A percentile compares a stretch with the other conserved stretches of the same genome.
Conservation (phyloP, 2,113 vertebrate genomes). For the Esox niger region DNA sequence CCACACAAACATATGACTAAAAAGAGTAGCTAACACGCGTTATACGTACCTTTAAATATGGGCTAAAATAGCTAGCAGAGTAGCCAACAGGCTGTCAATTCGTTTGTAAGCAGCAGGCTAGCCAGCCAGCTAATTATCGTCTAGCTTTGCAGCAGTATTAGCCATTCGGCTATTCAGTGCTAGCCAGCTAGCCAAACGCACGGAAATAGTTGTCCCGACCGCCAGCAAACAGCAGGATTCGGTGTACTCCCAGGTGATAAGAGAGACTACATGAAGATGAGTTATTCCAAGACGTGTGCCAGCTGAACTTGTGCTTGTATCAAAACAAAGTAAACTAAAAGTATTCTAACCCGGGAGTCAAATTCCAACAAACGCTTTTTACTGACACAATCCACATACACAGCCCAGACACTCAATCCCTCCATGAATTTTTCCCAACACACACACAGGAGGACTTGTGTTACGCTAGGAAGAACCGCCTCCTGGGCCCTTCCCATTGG, state of each 20-base stretch:
- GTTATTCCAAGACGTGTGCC: neutral
- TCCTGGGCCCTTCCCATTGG: conserved; percentile 50
- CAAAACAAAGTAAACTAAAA: neutral
- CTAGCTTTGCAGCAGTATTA: conserved; percentile 21
- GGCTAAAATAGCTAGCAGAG: neutral
- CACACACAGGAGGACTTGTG: conserved; percentile 38
- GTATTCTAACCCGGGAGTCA: conserved; percentile 2
- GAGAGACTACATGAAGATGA: neutral
- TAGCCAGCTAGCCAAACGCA: conserved; percentile 54
- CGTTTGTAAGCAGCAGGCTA: no score
- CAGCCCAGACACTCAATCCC: no score
- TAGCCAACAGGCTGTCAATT: neutral
- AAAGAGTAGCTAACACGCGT: no score
- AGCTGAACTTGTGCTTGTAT: neutral
- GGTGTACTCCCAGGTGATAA: conserved; percentile 24
- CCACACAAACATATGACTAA: no score
- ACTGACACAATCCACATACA: conserved; percentile 47
- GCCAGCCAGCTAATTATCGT: conserved; percentile 50
- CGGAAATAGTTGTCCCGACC: conserved; percentile 41
- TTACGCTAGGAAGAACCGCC: conserved; percentile 48
- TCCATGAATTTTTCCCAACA: conserved; percentile 52
- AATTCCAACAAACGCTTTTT: conserved; percentile 36
- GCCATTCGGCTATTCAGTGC: conserved; percentile 47
- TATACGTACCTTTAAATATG: no score
- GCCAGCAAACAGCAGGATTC: conserved; percentile 33